Conservation (phyloP, 2,888 invertebrate species). For the Atrina japonica region DNA sequence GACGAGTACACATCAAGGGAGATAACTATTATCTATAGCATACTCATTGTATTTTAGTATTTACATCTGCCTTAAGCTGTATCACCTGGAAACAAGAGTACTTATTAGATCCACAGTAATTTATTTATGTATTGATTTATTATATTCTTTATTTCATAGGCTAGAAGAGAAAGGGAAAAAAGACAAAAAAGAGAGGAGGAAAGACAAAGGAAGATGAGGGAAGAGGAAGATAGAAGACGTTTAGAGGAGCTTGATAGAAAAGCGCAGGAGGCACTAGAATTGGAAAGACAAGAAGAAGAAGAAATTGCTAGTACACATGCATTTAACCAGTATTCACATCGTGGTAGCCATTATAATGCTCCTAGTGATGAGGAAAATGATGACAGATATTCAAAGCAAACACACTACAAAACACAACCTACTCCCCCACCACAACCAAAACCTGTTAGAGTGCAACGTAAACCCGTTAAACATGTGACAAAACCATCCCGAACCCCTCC, state of each 20-base stretch:
- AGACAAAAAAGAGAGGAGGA: conserved; percentile 49
- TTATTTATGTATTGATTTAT: neutral
- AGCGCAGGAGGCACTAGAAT: conserved; percentile 30
- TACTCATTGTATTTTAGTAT: too few relatives aligned
- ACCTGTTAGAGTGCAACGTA: conserved; percentile 40
- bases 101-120: too few relatives aligned
- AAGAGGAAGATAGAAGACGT: conserved; percentile 51
- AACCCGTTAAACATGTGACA: conserved; percentile 21
- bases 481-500: conserved; percentile 13
- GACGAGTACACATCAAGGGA: too few relatives aligned
- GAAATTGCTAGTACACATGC: conserved; percentile 1
- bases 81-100: too few relatives aligned
- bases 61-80: too few relatives aligned
- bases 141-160: conserved; percentile 35
- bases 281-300: conserved; percentile 4
- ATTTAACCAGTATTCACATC: neutral
- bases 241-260: conserved; percentile 37
- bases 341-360: neutral
- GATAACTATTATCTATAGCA: too few relatives aligned
- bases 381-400: neutral
- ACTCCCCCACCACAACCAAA: conserved; percentile 51
- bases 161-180: conserved; percentile 46
- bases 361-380: neutral
- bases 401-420: conserved; percentile 25
- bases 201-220: conserved; percentile 46